phyloP scores from a whole-genome alignment of 2,113 vertebrate genomes.

The Peromyscus polionotus region DNA sequence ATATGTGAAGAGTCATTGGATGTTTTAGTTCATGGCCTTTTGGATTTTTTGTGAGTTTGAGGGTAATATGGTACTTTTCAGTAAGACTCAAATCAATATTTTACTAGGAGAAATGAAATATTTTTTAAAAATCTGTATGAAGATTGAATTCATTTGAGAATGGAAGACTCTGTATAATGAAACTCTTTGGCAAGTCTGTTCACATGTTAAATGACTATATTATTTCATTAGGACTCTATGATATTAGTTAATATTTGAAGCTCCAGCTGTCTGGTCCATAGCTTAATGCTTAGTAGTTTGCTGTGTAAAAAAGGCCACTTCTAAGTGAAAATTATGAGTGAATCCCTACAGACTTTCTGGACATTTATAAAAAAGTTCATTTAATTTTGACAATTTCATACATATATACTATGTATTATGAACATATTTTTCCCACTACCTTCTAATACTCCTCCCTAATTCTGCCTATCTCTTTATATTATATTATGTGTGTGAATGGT shows the following conservation, averaged over 20 bases:
- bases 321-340: neutral
- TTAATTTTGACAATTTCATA: neutral
- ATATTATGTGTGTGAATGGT: neutral
- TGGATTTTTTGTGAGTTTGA: neutral
- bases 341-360: neutral
- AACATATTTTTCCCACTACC: neutral
- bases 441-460: neutral
- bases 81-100: neutral
- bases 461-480: neutral
- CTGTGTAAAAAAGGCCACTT: neutral
- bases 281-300: neutral
- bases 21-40: neutral
- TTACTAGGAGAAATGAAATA: slow-evolving; percentile 5
- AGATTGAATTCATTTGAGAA: slow-evolving; percentile 6
- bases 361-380: neutral
- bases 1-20: neutral
- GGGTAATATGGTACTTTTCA: neutral
- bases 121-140: neutral
- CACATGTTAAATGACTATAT: neutral
- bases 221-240: neutral
- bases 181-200: neutral
- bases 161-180: neutral
- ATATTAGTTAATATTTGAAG: slow-evolving; percentile 1
- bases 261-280: neutral
- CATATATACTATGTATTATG: neutral